Evolutionary conservation across 2,797 vertebrate species (phyloP).

Genomic region (Microtus obscurus): DNA sequence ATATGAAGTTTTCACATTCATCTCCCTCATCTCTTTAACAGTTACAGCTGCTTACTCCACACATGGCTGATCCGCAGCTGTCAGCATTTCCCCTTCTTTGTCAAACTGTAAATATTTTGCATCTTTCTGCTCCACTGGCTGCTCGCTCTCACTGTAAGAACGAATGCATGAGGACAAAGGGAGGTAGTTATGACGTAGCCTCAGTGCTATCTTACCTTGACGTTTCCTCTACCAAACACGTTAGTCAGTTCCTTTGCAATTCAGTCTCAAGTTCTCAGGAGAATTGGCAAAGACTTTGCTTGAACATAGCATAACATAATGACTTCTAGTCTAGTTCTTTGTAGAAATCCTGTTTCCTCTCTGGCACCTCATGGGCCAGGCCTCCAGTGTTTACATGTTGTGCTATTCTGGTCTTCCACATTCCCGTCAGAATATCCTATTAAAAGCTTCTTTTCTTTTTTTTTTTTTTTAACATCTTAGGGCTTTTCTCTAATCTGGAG

Average conservation of each 20-base stretch:
- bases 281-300: neutral
- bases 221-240: neutral
- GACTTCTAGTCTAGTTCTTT: neutral
- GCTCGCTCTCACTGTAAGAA: neutral
- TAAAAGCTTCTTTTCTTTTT: too few relatives aligned
- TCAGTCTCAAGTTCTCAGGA: neutral
- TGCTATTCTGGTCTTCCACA: neutral
- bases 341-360: neutral
- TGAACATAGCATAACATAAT: neutral
- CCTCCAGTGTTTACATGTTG: neutral
- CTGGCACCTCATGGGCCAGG: neutral
- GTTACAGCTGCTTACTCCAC: neutral
- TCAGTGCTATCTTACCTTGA: neutral
- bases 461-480: neutral
- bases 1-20: neutral
- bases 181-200: neutral
- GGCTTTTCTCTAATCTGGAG: neutral
- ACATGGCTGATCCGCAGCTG: neutral
- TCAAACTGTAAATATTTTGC: neutral
- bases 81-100: neutral
- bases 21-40: neutral
- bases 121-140: neutral
- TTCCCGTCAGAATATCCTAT: neutral
- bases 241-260: neutral
- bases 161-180: neutral